Base-by-base conservation (phyloP, 2,113 vertebrate species). In the Phylloscopus trochilus region DNA sequence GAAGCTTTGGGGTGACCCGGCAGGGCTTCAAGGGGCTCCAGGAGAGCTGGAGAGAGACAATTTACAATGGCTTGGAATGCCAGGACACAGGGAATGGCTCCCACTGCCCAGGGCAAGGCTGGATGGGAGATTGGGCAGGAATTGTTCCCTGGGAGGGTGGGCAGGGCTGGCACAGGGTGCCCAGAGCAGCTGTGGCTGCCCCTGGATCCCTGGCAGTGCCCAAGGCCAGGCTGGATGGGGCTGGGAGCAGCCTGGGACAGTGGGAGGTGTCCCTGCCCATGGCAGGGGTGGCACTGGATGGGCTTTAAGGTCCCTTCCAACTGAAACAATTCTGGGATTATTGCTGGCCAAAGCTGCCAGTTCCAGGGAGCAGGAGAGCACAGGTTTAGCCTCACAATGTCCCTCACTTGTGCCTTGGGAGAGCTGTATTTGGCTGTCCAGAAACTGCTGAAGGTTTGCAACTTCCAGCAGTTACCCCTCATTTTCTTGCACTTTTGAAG, bases 261-360 rank as follows among this genome's bases (percentile, higher is more conserved):
- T 80, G 59, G 76, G 1, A 80, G 35, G 51, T 7, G 76, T 80
- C 76, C 59, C 76, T 66, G 35, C 31, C 31, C 67, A 18, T 49
- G 76, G 35, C 49, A 22, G 35, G 43, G 30, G 67, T 35, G 41
- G 26, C 4, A 46, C 24, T 10, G 19, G 59, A 2, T 51, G 51
- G 0, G 3, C 0, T 47, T 66, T 39, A 0, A 59, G 33, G 31
- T 59, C 28, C 23, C 13, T 43, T 21, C 53, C 53, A 39, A 4
- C 39, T 24, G 53, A 60, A 22, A 21, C 16, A 0, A 5, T 2
- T n/a, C 28, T n/a, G 37, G 20, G 19, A n/a, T 60, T 59, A 52
- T 74, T n/a, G 68, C 18, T 16, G 47, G 46, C 52, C 62, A 68
- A 39, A 75, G 10, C 20, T 59, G 52, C 68, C n/a, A 5, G 13